These are phyloP conservation scores for Bactericera cockerelli DNA, from an alignment of 1,140 invertebrate genomes.

Conservation along the genomic window DNA sequence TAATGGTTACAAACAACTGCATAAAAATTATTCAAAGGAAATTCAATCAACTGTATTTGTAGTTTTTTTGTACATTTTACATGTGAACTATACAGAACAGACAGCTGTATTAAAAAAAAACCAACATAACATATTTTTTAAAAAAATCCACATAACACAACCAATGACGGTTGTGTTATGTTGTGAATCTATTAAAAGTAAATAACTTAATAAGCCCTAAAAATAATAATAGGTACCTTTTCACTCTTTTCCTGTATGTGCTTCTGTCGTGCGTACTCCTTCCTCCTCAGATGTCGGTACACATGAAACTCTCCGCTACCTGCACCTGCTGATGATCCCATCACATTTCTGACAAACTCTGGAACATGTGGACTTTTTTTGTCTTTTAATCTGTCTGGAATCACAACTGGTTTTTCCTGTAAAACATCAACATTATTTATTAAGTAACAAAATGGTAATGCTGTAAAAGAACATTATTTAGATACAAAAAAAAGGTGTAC, in stretches of 20 bases:
- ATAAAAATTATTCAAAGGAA: too few relatives aligned
- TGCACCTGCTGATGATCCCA: constrained; percentile 94
- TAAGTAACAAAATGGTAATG: neutral
- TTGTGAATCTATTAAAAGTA: too few relatives aligned
- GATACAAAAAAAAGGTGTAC: neutral
- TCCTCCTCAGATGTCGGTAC: constrained; percentile 80
- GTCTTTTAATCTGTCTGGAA: constrained; percentile 68
- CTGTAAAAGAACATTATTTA: neutral
- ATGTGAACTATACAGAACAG: too few relatives aligned
- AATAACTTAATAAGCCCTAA: constrained; percentile 14
- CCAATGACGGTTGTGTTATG: too few relatives aligned
- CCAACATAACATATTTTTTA: too few relatives aligned
- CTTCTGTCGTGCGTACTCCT: constrained; percentile 90
- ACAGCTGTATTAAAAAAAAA: too few relatives aligned
- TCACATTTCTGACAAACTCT: constrained; percentile 93
- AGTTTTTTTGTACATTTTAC: too few relatives aligned
- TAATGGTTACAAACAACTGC: too few relatives aligned
- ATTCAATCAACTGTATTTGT: too few relatives aligned
- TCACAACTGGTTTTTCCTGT: constrained; percentile 71
- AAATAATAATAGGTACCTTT: constrained; percentile 39
- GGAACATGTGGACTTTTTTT: constrained; percentile 61
- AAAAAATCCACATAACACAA: too few relatives aligned
- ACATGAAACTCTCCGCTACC: constrained; percentile 98
- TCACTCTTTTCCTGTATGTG: constrained; percentile 74
- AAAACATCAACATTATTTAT: constrained; percentile 16